Conservation (phyloP, 2,888 invertebrate genomes). For the Tethea ocularis region DNA sequence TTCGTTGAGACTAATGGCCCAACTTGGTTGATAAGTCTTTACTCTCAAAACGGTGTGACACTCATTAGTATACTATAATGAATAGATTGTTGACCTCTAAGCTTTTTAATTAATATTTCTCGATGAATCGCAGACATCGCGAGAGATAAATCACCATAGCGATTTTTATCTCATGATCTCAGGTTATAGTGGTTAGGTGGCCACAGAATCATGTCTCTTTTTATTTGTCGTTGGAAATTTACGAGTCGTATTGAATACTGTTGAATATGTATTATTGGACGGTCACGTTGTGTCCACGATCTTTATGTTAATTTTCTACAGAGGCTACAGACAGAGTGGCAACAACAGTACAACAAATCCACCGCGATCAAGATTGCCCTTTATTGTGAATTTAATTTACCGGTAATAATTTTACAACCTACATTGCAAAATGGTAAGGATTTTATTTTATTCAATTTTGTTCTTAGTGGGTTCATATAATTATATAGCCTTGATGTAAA, state of each 20-base stretch:
- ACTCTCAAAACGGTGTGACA: constrained; percentile 15
- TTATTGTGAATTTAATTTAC: constrained; percentile 18
- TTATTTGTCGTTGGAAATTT: constrained; percentile 66
- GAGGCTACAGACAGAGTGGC: constrained; percentile 75
- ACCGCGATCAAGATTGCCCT: constrained; percentile 24
- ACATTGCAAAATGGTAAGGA: constrained; percentile 1
- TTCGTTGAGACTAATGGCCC: constrained; percentile 3
- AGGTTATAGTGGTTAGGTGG: constrained; percentile 57
- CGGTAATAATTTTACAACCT: constrained; percentile 6
- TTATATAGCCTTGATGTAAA: too few relatives aligned
- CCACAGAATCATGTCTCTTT: constrained; percentile 49
- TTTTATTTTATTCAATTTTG: too few relatives aligned
- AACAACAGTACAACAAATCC: constrained; percentile 46
- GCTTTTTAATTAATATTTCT: constrained; percentile 67
- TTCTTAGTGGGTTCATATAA: too few relatives aligned
- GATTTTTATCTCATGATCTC: constrained; percentile 57
- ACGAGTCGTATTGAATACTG: constrained; percentile 43
- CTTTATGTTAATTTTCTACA: constrained; percentile 63
- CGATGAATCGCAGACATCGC: constrained; percentile 57
- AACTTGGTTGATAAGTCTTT: constrained; percentile 3
- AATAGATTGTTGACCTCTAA: constrained; percentile 65
- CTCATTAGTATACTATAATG: constrained; percentile 44
- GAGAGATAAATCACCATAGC: constrained; percentile 63
- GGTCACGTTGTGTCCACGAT: constrained; percentile 61
- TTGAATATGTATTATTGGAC: constrained; percentile 58